Evolutionary conservation across 2,797 vertebrate species (phyloP).

Genomic region (Balearica regulorum): DNA sequence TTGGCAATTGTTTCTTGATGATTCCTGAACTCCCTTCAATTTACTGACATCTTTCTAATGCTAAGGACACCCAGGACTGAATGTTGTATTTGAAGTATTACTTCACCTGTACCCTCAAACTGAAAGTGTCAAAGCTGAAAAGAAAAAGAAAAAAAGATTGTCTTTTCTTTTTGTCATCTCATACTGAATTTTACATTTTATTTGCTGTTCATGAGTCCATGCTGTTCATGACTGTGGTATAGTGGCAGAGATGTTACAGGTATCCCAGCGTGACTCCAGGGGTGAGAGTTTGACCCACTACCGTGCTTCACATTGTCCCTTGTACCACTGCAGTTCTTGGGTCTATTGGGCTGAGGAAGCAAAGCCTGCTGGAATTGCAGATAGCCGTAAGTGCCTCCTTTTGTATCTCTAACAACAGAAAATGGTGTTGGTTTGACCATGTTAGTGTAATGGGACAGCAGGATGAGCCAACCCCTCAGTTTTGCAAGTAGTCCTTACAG

Average conservation of each 20-base stretch:
- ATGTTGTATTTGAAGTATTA: neutral
- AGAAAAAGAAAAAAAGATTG: neutral
- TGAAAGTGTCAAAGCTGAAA: neutral
- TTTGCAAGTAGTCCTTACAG: neutral
- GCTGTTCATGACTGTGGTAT: no score
- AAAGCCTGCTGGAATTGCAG: neutral
- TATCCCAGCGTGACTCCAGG: neutral
- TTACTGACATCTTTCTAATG: neutral
- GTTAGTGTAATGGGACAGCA: no score
- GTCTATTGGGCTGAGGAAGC: neutral
- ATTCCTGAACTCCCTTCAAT: neutral
- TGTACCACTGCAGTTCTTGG: neutral
- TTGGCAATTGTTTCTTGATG: neutral
- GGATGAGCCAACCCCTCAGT: neutral
- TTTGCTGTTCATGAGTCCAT: neutral
- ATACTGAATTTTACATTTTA: neutral
- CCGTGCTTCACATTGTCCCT: neutral
- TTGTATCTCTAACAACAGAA: neutral
- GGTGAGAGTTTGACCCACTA: neutral
- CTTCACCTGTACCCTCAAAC: neutral
- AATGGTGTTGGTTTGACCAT: neutral
- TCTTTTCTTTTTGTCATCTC: neutral
- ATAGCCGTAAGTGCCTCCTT: rapidly evolving
- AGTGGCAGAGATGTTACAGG: neutral
- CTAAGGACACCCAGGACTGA: neutral